These are phyloP conservation scores for Nymphicus hollandicus DNA, from an alignment of 2,113 vertebrate species.

Conservation along the genomic window DNA sequence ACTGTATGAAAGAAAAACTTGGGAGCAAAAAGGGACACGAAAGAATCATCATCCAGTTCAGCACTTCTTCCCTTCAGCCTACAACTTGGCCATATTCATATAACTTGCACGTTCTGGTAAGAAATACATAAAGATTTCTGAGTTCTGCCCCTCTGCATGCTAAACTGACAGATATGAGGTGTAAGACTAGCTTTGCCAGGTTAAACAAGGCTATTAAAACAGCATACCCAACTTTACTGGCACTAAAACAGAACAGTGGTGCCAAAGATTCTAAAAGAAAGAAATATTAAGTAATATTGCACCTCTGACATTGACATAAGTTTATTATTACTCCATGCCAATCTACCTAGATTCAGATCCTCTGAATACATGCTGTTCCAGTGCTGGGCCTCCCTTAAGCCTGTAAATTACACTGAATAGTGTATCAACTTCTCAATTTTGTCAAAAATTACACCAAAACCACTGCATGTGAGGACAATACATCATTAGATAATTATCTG, in stretches of 20 bases:
- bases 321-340: conserved; percentile 66
- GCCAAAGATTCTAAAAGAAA: conserved; percentile 61
- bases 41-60: neutral
- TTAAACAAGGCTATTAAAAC: conserved; percentile 65
- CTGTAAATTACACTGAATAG: neutral
- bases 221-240: conserved; percentile 59
- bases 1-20: neutral
- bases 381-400: neutral
- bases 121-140: conserved; percentile 49
- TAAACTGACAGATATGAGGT: conserved; percentile 62
- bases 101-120: neutral
- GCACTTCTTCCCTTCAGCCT: neutral
- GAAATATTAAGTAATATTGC: conserved; percentile 68
- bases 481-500: neutral
- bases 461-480: neutral
- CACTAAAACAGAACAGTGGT: conserved; percentile 47
- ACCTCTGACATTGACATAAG: conserved; percentile 58
- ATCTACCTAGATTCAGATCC: conserved; percentile 61
- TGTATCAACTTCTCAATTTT: neutral
- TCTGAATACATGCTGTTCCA: conserved; percentile 17
- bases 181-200: conserved; percentile 58
- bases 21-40: neutral
- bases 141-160: conserved; percentile 22
- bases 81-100: neutral
- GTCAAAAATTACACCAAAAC: neutral